These are phyloP conservation scores for Rhyacophila brunnea DNA, from an alignment of 1,140 invertebrate genomes.

Conservation along the genomic window DNA sequence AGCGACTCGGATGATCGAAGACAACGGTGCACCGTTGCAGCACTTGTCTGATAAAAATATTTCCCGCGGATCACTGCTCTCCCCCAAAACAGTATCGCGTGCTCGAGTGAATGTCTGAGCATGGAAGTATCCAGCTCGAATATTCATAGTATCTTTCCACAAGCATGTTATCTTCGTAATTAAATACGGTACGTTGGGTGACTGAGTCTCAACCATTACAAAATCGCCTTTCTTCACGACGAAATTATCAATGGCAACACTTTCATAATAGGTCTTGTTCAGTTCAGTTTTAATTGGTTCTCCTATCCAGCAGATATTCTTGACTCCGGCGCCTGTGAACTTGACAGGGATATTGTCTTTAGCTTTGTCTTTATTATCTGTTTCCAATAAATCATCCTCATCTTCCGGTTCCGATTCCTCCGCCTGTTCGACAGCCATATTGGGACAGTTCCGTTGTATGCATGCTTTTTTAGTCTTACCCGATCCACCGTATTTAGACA, in stretches of 20 bases:
- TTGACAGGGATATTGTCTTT: conserved; percentile 3
- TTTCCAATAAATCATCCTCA: conserved; percentile 53
- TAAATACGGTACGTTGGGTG: conserved; percentile 63
- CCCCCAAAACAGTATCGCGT: conserved; percentile 76
- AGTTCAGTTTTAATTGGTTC: conserved; percentile 56
- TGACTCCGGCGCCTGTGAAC: conserved; percentile 39
- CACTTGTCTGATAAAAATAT: conserved; percentile 76
- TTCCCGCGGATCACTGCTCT: conserved; percentile 77
- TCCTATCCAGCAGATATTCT: conserved; percentile 62
- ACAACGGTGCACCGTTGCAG: conserved; percentile 63
- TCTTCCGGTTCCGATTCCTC: conserved; percentile 65
- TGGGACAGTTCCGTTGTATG: conserved; percentile 68
- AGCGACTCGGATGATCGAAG: conserved; percentile 55
- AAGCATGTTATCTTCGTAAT: conserved; percentile 71
- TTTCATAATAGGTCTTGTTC: conserved; percentile 59
- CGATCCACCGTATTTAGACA: conserved; percentile 73
- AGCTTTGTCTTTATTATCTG: conserved; percentile 40
- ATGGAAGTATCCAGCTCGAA: conserved; percentile 59
- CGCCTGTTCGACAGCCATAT: conserved; percentile 71
- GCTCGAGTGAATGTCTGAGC: conserved; percentile 70
- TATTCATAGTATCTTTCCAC: conserved; percentile 63
- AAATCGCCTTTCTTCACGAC: conserved; percentile 59
- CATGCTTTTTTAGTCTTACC: conserved; percentile 74
- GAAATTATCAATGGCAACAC: conserved; percentile 53
- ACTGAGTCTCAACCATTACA: conserved; percentile 71